These are phyloP conservation scores for Chrysolina americana DNA, from an alignment of 2,888 invertebrate genomes.

Conservation along the genomic window DNA sequence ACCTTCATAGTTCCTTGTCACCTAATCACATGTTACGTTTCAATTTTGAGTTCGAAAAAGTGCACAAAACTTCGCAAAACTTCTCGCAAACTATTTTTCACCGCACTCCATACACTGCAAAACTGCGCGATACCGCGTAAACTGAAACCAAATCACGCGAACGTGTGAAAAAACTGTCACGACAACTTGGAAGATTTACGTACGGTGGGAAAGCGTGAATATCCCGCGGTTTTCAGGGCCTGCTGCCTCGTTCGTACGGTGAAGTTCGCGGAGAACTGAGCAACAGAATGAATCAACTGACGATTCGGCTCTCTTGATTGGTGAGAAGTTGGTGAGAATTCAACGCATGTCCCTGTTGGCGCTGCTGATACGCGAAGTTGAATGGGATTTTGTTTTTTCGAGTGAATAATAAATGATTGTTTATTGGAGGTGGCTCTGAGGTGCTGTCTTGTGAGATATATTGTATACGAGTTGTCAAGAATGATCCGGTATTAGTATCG, in stretches of 20 bases:
- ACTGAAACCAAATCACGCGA: neutral
- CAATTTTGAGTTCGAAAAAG: neutral
- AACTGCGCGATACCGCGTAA: neutral
- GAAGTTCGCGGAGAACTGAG: constrained; percentile 39
- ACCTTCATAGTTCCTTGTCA: constrained; percentile 53
- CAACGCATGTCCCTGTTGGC: constrained; percentile 40
- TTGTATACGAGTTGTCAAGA: too few species aligned
- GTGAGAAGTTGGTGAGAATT: constrained; percentile 38
- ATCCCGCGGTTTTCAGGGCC: neutral
- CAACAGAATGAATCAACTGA: constrained; percentile 20
- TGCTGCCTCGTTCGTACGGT: neutral
- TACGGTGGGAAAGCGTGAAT: neutral
- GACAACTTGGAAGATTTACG: neutral
- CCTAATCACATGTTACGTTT: constrained; percentile 45
- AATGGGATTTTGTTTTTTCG: constrained; percentile 11
- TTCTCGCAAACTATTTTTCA: neutral
- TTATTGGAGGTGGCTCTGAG: neutral
- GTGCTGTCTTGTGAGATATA: neutral
- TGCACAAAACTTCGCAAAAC: constrained; percentile 1
- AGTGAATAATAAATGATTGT: constrained; percentile 7
- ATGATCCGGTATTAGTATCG: too few species aligned
- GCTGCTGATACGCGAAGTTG: constrained; percentile 2
- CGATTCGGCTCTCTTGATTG: constrained; percentile 31
- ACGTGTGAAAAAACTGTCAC: neutral
- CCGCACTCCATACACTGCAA: constrained; percentile 14